phyloP scores from a whole-genome alignment of 2,797 vertebrate species.

The Cygnus olor region DNA sequence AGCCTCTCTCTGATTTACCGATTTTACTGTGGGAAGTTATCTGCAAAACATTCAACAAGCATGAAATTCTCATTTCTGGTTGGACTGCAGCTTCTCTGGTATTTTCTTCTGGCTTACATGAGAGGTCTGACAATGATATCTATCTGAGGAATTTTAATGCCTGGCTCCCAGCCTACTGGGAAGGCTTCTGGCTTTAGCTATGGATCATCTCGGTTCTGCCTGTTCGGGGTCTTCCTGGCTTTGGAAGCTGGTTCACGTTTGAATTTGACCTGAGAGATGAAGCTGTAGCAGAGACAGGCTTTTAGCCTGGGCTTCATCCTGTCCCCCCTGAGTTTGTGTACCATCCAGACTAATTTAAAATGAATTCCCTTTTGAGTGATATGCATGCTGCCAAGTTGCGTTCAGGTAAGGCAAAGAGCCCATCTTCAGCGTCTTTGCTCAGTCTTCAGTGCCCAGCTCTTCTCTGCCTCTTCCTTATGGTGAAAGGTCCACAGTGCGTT shows the following conservation, averaged over 20 bases:
- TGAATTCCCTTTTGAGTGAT: background rate
- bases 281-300: background rate
- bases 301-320: background rate
- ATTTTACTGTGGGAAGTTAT: background rate
- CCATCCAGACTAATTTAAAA: background rate
- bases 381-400: accelerated
- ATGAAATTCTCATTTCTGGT: background rate
- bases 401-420: background rate
- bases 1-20: background rate
- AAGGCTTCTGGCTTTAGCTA: background rate
- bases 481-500: background rate
- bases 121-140: accelerated
- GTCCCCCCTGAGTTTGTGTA: background rate
- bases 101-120: background rate
- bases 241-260: background rate
- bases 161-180: background rate
- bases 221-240: background rate
- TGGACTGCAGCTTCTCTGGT: background rate
- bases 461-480: background rate
- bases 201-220: background rate
- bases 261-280: background rate
- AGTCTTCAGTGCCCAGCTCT: background rate
- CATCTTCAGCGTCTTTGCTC: background rate
- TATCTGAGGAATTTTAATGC: background rate
- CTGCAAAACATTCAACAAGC: background rate